Conservation (phyloP, 2,888 invertebrate species). For the Lymantria dispar region DNA sequence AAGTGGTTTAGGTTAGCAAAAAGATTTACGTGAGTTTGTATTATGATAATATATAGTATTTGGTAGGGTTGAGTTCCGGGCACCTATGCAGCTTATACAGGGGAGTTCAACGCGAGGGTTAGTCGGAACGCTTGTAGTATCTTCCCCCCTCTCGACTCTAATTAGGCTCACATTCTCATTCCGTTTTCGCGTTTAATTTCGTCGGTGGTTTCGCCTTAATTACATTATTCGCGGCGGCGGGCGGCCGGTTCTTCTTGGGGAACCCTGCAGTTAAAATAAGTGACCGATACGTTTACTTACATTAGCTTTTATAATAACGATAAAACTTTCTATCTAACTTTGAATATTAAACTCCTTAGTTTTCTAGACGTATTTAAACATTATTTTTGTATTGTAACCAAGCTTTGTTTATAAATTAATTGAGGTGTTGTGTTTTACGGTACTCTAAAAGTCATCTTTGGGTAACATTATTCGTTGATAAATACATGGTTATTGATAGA, state of each 20-base stretch:
- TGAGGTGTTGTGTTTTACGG: not conserved
- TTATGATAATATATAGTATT: conserved; percentile 10
- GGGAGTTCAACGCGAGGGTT: conserved; percentile 1
- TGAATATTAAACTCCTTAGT: too few relatives aligned
- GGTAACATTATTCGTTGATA: not conserved
- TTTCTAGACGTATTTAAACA: not conserved
- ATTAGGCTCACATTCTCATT: conserved; percentile 84
- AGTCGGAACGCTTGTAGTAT: conserved; percentile 43
- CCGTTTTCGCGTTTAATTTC: conserved; percentile 84
- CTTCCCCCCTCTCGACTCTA: conserved; percentile 68
- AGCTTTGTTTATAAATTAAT: not conserved
- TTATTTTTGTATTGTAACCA: not conserved
- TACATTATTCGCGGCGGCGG: conserved; percentile 77
- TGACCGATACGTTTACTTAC: conserved; percentile 48
- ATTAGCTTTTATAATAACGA: conserved; percentile 21
- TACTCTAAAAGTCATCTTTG: not conserved
- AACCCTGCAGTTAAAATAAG: conserved; percentile 47
- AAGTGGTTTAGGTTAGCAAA: not conserved
- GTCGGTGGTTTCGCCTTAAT: conserved; percentile 82
- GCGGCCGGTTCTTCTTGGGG: conserved; percentile 46
- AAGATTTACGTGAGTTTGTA: conserved; percentile 1
- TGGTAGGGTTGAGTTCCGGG: not conserved
- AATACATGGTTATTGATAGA: conserved; percentile 20
- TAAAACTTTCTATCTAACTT: not conserved
- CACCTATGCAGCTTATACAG: not conserved